Conservation (phyloP, 2,797 vertebrate species). For the Astyanax mexicanus region DNA sequence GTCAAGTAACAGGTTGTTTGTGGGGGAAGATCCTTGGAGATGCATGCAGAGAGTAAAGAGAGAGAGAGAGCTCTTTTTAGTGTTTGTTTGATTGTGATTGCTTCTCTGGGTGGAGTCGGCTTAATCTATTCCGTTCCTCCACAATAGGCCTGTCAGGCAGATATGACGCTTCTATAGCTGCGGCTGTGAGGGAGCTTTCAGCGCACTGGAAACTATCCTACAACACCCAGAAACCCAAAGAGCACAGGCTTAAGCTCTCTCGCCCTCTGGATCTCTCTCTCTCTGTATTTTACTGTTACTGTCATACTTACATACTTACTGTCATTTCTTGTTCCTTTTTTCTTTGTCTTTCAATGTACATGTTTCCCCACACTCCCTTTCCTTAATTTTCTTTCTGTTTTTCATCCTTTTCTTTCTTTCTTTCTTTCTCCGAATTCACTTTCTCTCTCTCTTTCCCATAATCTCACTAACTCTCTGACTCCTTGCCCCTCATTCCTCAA, state of each 20-base stretch:
- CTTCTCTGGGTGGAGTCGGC: constrained; percentile 63
- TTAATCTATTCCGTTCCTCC: constrained; percentile 69
- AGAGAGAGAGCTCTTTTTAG: constrained; percentile 37
- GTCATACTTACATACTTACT: not conserved
- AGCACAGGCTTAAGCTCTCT: constrained; percentile 31
- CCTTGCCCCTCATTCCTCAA: not conserved
- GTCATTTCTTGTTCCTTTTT: not conserved
- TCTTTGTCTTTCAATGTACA: not conserved
- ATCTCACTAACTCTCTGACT: not conserved
- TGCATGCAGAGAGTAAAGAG: constrained; percentile 28
- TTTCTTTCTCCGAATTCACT: not conserved
- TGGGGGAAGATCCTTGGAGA: constrained; percentile 41
- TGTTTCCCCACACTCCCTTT: not conserved
- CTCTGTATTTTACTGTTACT: not conserved
- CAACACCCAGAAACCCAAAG: constrained; percentile 58
- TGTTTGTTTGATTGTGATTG: constrained; percentile 67
- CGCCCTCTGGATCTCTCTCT: not conserved
- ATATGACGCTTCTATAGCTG: constrained; percentile 64
- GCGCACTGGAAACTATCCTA: constrained; percentile 67
- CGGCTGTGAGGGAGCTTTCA: constrained; percentile 62
- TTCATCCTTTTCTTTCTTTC: not conserved
- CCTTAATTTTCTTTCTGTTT: not conserved
- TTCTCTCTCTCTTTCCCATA: not conserved
- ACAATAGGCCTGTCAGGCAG: constrained; percentile 69
- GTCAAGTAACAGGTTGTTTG: constrained; percentile 73